These are phyloP conservation scores for Archips xylosteana DNA, from an alignment of 2,888 invertebrate species.

Conservation along the genomic window DNA sequence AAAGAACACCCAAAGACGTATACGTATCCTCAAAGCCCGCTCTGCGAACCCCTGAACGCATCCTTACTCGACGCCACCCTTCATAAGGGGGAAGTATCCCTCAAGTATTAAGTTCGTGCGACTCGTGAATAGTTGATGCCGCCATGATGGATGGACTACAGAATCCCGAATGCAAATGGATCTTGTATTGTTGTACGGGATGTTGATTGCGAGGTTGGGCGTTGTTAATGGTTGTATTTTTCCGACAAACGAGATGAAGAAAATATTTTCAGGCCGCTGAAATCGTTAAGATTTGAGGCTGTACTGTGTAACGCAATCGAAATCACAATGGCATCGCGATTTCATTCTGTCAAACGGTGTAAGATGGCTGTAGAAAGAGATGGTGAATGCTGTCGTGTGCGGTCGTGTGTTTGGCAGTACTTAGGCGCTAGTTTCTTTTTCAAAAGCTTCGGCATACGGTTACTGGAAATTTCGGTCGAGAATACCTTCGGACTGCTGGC, in stretches of 20 bases:
- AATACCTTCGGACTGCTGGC: too few relatives aligned
- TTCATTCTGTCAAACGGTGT: too few relatives aligned
- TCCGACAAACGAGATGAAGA: background rate
- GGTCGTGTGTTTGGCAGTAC: too few relatives aligned
- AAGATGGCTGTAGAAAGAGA: too few relatives aligned
- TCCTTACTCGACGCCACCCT: slow-evolving; percentile 1
- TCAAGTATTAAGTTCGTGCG: slow-evolving; percentile 22
- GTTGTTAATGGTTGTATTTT: background rate
- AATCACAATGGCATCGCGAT: too few relatives aligned
- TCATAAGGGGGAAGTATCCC: slow-evolving; percentile 15
- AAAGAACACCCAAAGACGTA: too few relatives aligned
- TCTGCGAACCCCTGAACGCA: background rate
- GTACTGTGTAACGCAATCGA: too few relatives aligned
- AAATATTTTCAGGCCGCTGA: background rate
- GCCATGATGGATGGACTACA: slow-evolving; percentile 16
- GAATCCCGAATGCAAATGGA: slow-evolving; percentile 1
- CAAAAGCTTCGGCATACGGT: too few relatives aligned
- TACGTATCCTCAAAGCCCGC: background rate
- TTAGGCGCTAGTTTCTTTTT: background rate
- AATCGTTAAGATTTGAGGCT: too few relatives aligned
- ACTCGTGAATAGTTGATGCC: slow-evolving; percentile 18
- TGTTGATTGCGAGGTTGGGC: background rate
- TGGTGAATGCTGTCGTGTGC: too few relatives aligned
- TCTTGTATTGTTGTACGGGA: background rate
- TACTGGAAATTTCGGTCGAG: too few relatives aligned